Percentiles rank a stretch among this genome's conserved stretches.
These are phyloP conservation scores for Eclectus roratus DNA, from an alignment of 2,113 vertebrate species.

Conservation along the genomic window DNA sequence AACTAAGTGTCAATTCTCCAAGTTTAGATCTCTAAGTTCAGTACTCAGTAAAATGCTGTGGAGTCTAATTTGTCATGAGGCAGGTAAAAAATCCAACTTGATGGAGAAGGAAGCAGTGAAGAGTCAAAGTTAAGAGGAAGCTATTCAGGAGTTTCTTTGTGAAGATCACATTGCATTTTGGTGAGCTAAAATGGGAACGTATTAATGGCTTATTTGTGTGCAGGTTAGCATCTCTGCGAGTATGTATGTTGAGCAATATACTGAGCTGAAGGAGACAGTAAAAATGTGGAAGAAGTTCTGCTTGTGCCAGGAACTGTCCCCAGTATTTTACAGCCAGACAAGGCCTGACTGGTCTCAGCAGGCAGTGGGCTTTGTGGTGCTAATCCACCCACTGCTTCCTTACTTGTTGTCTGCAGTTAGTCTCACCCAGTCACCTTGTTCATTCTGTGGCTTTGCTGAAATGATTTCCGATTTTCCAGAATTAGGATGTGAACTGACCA, in stretches of 20 bases:
- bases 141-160: background rate
- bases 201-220: background rate
- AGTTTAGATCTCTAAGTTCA: background rate
- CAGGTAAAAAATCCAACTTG: background rate
- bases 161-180: background rate
- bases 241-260: background rate
- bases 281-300: background rate
- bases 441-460: background rate
- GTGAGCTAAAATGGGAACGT: background rate
- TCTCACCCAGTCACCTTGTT: background rate
- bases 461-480: background rate
- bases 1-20: background rate
- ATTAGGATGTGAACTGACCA: background rate
- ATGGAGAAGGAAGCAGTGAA: background rate
- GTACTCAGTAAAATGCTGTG: background rate
- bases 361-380: background rate
- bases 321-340: background rate
- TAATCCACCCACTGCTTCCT: background rate
- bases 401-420: accelerated
- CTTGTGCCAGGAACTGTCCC: background rate
- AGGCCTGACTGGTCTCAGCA: background rate
- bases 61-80: background rate
- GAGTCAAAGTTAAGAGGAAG: background rate
- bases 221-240: background rate
- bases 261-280: background rate